Evolutionary conservation across 2,113 vertebrate genomes (phyloP).

Genomic region (Anser cygnoides): DNA sequence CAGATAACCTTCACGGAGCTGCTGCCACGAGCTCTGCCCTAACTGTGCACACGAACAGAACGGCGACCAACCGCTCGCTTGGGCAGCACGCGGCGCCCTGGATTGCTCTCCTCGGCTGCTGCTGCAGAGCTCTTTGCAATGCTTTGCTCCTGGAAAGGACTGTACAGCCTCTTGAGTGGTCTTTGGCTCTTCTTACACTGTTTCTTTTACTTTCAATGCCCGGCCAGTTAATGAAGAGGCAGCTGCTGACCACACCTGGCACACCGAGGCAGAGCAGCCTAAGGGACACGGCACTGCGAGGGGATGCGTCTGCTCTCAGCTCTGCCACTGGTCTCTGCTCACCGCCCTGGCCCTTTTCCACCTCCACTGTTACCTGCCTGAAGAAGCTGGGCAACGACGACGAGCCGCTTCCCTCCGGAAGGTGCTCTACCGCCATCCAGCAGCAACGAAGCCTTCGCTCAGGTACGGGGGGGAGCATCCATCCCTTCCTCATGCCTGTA

Average conservation of each 20-base stretch:
- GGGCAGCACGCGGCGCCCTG: rapidly evolving
- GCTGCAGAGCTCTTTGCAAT: not conserved
- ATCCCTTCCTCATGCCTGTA: rapidly evolving
- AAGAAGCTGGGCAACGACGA: not conserved
- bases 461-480: rapidly evolving
- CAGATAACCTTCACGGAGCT: conserved; percentile 6
- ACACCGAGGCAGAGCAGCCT: not conserved
- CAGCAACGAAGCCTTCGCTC: not conserved
- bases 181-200: not conserved
- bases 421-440: rapidly evolving
- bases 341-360: rapidly evolving
- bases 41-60: rapidly evolving
- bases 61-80: rapidly evolving
- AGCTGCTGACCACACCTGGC: rapidly evolving
- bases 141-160: not conserved
- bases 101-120: not conserved
- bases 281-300: rapidly evolving
- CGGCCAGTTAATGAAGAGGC: not conserved
- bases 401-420: rapidly evolving
- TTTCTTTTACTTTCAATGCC: rapidly evolving
- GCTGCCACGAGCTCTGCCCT: not conserved
- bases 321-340: not conserved
- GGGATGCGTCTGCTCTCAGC: rapidly evolving
- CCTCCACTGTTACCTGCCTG: not conserved
- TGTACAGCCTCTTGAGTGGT: rapidly evolving